Conservation (phyloP, 2,113 vertebrate genomes). For the Oenanthe oenanthe region DNA sequence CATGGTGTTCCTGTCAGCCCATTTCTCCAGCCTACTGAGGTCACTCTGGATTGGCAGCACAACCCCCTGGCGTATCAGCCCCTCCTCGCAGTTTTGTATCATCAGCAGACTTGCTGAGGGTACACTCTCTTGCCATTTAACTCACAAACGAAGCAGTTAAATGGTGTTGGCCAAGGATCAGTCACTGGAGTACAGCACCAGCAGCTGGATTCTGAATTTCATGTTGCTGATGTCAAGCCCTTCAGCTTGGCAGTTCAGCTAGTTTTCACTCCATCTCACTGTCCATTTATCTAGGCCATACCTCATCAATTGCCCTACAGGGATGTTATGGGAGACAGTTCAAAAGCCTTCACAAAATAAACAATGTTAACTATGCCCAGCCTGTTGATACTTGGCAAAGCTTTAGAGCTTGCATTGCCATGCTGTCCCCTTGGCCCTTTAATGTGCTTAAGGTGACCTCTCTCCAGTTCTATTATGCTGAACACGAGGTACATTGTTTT, state of each 20-base stretch:
- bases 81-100: not conserved
- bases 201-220: not conserved
- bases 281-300: not conserved
- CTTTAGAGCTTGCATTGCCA: not conserved
- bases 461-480: not conserved
- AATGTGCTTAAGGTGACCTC: not conserved
- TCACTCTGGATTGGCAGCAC: not conserved
- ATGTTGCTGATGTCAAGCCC: not conserved
- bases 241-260: not conserved
- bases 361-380: not conserved
- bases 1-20: not conserved
- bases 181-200: not conserved
- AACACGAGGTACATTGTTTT: fast-evolving
- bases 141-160: not conserved
- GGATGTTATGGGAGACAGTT: not conserved
- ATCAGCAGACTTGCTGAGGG: not conserved
- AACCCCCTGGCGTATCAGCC: not conserved
- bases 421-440: not conserved
- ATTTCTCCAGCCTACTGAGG: not conserved
- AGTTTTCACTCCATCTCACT: not conserved
- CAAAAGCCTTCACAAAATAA: not conserved
- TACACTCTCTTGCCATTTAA: not conserved
- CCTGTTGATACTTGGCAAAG: not conserved
- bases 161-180: not conserved
- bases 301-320: not conserved